phyloP scores from a whole-genome alignment of 1,140 invertebrate genomes.

The Tetraneura akinire region DNA sequence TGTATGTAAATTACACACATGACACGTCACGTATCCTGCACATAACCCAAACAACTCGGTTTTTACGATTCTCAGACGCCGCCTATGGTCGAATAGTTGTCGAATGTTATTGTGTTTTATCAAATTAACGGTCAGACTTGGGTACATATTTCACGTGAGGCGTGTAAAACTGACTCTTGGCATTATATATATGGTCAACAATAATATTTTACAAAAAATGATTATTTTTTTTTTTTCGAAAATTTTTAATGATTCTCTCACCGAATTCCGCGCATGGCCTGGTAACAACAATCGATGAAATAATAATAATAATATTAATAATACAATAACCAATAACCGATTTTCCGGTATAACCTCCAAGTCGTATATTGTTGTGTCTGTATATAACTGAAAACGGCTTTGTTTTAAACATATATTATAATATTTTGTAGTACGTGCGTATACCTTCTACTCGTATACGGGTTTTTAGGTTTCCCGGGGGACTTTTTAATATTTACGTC shows the following conservation, averaged over 20 bases:
- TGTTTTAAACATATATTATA: slow-evolving; percentile 29
- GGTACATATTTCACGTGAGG: neutral
- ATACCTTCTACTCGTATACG: neutral
- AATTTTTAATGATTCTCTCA: neutral
- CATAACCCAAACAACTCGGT: slow-evolving; percentile 42
- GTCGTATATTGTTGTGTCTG: neutral
- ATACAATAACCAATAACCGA: too few relatives aligned
- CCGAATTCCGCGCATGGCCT: too few relatives aligned
- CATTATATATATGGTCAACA: too few relatives aligned
- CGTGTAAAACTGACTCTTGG: neutral
- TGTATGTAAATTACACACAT: slow-evolving; percentile 6
- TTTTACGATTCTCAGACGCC: slow-evolving; percentile 13
- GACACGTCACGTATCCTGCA: neutral
- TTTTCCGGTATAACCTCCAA: too few relatives aligned
- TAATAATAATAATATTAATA: neutral
- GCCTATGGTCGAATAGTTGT: neutral
- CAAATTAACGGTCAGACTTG: neutral
- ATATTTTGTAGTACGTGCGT: neutral
- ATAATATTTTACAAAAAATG: too few relatives aligned
- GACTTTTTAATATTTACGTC: slow-evolving; percentile 38
- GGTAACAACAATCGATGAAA: neutral
- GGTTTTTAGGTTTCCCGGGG: slow-evolving; percentile 21
- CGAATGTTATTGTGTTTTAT: neutral
- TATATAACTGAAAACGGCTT: neutral
- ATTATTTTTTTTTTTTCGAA: too few relatives aligned